Evolutionary conservation across 2,888 invertebrate genomes (phyloP), one percentile per base, ranked within the genome.

Genomic region (Caenorhabditis angaria): DNA sequence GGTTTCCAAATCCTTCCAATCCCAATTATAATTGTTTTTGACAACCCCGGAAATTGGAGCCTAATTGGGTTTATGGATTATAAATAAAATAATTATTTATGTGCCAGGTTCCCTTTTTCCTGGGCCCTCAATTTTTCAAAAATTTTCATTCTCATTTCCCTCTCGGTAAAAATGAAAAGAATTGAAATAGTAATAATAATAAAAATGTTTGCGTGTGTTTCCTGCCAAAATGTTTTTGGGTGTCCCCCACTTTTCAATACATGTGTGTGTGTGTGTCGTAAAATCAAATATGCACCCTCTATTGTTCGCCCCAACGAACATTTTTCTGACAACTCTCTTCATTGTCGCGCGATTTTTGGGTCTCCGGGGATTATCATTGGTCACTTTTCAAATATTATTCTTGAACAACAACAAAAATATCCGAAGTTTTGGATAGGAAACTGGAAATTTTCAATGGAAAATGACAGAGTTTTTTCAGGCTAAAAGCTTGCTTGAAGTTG

Each of bases 211-310:
- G 41, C 41, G 41, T 41, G 41, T 14, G 41, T 41, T 41, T 41
- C 41, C 41, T 41, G 41, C 41, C 41, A 3, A 14, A 14, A 32
- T 32, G 5, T 32, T 41, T 41, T n/a, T 51, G 8, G 51, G 22
- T 25, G 51, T 50, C 60, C 41, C 25, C 58, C 28, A 24, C 27
- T 57, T 59, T 55, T 61, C 61, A 64, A 65, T 41, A 50, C 61
- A 41, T 41, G n/a, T n/a, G n/a, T n/a, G n/a, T n/a, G n/a, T n/a
- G n/a, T n/a, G n/a, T n/a, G 65, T 57, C 65, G 65, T 70, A 70
- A 70, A 70, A 70, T 70, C 70, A 70, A 70, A 70, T 70, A 70
- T 70, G 70, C 70, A 61, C 69, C 18, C 18, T 41, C 41, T 41
- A 41, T 41, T 41, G 41, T 41, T 41, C 41, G 2, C 18, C 10